Evolutionary conservation across 2,888 invertebrate genomes (phyloP).

Genomic region (Dolichopus griseipennis): DNA sequence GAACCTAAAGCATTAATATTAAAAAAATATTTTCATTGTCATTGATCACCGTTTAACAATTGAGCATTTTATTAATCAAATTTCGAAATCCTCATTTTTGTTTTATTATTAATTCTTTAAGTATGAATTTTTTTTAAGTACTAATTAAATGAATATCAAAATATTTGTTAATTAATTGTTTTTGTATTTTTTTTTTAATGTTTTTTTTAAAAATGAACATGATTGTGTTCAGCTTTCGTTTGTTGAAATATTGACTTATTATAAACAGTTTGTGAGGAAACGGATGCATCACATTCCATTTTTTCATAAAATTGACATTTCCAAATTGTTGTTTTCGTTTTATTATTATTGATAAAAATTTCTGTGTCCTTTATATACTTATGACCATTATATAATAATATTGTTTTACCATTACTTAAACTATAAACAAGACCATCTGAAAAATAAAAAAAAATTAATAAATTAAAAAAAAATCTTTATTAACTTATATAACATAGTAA

Average conservation of each 20-base stretch:
- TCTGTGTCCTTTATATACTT: neutral
- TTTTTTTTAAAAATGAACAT: neutral
- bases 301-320: neutral
- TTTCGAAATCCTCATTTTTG: too few relatives aligned
- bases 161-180: too few relatives aligned
- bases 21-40: too few relatives aligned
- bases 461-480: neutral
- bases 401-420: neutral
- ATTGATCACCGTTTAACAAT: too few relatives aligned
- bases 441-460: neutral
- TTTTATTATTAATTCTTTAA: too few relatives aligned
- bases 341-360: neutral
- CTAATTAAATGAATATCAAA: too few relatives aligned
- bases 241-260: neutral
- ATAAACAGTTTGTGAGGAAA: neutral
- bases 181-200: too few relatives aligned
- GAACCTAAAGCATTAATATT: too few relatives aligned
- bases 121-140: too few relatives aligned
- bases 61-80: too few relatives aligned
- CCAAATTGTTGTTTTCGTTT: neutral
- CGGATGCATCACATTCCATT: slow-evolving; percentile 2
- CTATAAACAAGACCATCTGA: neutral
- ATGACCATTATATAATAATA: neutral
- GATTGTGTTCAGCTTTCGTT: neutral
- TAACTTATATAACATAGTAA: too few relatives aligned